Conservation (phyloP, 2,888 invertebrate species). For the Nebria salina region DNA sequence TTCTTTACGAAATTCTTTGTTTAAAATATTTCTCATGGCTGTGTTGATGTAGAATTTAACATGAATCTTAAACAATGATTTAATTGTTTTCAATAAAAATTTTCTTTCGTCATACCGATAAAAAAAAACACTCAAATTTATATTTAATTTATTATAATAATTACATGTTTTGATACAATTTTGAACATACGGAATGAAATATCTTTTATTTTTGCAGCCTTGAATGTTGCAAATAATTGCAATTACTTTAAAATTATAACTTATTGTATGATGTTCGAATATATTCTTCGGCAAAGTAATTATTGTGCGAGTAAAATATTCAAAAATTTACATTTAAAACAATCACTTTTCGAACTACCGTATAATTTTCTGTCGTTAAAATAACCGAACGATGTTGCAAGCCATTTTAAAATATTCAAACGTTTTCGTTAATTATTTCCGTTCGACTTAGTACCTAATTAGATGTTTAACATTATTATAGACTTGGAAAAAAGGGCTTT, state of each 20-base stretch:
- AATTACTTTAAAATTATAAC: not conserved
- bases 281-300: not conserved
- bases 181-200: not conserved
- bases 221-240: not conserved
- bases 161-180: no score
- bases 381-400: constrained; percentile 1
- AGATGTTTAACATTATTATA: constrained; percentile 8
- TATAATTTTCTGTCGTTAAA: constrained; percentile 20
- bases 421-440: constrained; percentile 19
- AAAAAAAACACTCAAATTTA: no score
- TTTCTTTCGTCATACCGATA: not conserved
- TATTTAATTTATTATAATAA: no score
- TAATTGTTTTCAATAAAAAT: not conserved
- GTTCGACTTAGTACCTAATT: constrained; percentile 11
- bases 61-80: not conserved
- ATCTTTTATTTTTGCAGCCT: not conserved
- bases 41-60: not conserved
- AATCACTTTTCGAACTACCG: constrained; percentile 8
- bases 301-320: not conserved
- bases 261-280: not conserved
- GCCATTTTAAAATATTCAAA: not conserved
- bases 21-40: not conserved
- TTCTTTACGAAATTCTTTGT: not conserved
- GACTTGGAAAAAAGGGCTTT: not conserved
- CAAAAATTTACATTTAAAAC: constrained; percentile 7